These are phyloP conservation scores for Sebastiscus tertius DNA, from an alignment of 2,797 vertebrate genomes.

Conservation along the genomic window DNA sequence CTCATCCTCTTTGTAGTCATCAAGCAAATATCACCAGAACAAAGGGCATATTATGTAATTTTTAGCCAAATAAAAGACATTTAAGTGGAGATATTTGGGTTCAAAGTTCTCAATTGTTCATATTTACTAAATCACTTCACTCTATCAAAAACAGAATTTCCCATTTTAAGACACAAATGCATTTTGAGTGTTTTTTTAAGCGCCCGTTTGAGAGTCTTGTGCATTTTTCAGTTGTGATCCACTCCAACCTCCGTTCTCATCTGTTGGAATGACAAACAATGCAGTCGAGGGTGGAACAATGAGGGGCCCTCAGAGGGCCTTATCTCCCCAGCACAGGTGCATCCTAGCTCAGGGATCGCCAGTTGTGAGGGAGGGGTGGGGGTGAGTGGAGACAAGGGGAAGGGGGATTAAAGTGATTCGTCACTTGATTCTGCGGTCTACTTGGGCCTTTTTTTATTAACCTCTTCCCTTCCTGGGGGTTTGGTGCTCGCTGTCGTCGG, in stretches of 20 bases:
- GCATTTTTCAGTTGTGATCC: slow-evolving; percentile 71
- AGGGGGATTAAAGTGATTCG: slow-evolving; percentile 75
- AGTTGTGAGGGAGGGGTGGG: slow-evolving; percentile 53
- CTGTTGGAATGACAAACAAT: slow-evolving; percentile 87
- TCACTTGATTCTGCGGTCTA: slow-evolving; percentile 71
- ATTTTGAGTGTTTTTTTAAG: slow-evolving; percentile 27
- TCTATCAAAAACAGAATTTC: slow-evolving; percentile 6
- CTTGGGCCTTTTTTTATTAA: slow-evolving; percentile 56
- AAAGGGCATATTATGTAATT: slow-evolving; percentile 18
- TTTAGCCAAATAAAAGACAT: neutral
- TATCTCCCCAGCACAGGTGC: slow-evolving; percentile 88
- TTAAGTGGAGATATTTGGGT: neutral
- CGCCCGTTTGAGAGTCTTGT: slow-evolving; percentile 29
- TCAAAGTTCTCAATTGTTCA: neutral
- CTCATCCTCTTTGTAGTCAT: neutral
- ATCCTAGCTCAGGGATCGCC: slow-evolving; percentile 82
- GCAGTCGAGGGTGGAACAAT: slow-evolving; percentile 82
- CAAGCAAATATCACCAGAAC: slow-evolving; percentile 16
- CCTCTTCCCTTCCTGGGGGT: slow-evolving; percentile 55
- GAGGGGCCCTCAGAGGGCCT: slow-evolving; percentile 80
- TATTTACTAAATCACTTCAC: neutral
- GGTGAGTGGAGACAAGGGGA: slow-evolving; percentile 50
- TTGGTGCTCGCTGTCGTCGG: slow-evolving; percentile 6
- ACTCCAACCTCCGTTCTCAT: slow-evolving; percentile 72
- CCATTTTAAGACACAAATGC: slow-evolving; percentile 23